Conservation (phyloP, 2,797 vertebrate genomes). For the Heliangelus exortis region DNA sequence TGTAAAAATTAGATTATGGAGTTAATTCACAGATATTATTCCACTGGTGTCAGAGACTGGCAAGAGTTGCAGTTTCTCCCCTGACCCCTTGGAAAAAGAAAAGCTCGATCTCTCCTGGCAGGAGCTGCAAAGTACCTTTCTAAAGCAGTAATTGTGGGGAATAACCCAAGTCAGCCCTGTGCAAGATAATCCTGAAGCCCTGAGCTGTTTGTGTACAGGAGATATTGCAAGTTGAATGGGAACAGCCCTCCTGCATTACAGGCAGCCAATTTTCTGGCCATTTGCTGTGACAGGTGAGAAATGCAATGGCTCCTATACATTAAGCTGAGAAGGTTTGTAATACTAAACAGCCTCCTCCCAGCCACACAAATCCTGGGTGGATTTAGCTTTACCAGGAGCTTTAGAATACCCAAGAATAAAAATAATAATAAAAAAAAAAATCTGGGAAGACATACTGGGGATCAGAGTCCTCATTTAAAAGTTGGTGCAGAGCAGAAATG, state of each 20-base stretch:
- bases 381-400: background rate
- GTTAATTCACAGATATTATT: background rate
- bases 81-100: background rate
- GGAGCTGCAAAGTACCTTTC: background rate
- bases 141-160: background rate
- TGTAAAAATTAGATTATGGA: background rate
- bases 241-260: background rate
- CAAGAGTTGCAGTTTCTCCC: background rate
- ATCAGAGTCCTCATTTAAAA: too few species aligned
- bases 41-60: background rate
- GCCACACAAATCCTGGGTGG: background rate
- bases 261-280: background rate
- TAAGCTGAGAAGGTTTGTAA: background rate
- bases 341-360: background rate
- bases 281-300: background rate
- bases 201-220: accelerated
- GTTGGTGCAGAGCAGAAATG: background rate
- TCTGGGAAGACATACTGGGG: background rate
- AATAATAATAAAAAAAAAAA: background rate
- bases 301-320: background rate
- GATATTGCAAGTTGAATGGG: accelerated
- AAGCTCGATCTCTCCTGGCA: background rate
- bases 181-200: background rate
- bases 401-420: background rate
- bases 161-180: background rate